Evolutionary conservation across 1,140 invertebrate species (phyloP), one percentile per base, ranked within the genome.

Genomic region (Drosophila parvula): DNA sequence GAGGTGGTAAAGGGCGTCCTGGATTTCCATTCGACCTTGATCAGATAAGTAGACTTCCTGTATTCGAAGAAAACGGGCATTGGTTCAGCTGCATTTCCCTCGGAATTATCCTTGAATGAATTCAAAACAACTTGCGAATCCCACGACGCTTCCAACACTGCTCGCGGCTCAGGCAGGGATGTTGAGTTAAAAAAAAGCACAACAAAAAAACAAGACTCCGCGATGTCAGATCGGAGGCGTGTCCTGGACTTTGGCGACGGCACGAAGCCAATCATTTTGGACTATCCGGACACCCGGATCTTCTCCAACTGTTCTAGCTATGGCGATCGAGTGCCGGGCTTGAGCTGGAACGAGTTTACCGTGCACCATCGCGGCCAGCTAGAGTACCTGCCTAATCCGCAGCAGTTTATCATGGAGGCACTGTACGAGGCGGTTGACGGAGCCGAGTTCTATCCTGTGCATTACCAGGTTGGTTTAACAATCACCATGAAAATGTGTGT

Each of bases 391-490:
- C 3, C 30, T 5, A 40, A 79, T 47, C 45, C 56, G 0, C 41
- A 74, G 11, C 56, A 88, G 11, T 2, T 77, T 7, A 67, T 86
- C 0, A 14, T 88, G 7, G 67, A 79, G 16, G 79, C 47, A 0
- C 16, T 86, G 8, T 86, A 77, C 16, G 71, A 77, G 9, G 71
- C 60, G 0, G 48, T 79, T 0, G 79, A 88, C 2, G 71, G 63
- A 0, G 79, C 78, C 18, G 76, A 79, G 18, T 67, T 86, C 22
- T 82, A 53, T 55, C 83, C 83, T 0, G 83, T 86, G 3, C 40
- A 43, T 40, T 86, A 86, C 28, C 51, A 88, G 59, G 82, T 86
- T 6, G 11, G 60, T 41, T 9, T 28, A 0, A 5, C 11, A 8
- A 14, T 8, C 2, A 4, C 14, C 11, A 18, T 16, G 32, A 0